A percentile compares a stretch with the other conserved stretches of the same genome.
Evolutionary conservation across 2,113 vertebrate genomes (phyloP).

Genomic region (Cairina moschata): DNA sequence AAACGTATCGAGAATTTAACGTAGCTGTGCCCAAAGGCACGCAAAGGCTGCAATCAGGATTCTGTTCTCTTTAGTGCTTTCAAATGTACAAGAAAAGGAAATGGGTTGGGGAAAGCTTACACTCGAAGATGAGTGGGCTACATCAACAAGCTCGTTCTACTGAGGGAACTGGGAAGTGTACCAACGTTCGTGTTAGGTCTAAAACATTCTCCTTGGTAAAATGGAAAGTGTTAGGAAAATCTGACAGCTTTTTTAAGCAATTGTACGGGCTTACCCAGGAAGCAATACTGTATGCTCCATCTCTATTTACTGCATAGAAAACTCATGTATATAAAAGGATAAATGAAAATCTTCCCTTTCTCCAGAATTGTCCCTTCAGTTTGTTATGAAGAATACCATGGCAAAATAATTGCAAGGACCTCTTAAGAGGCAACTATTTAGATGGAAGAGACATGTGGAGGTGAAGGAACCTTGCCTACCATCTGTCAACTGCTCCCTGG

Average conservation of each 20-base stretch:
- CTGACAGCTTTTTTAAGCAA: not conserved
- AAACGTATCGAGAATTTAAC: not conserved
- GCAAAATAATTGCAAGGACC: not conserved
- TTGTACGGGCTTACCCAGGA: not conserved
- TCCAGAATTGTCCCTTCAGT: not conserved
- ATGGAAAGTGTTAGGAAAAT: not conserved
- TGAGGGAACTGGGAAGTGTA: not conserved
- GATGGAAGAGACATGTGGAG: not conserved
- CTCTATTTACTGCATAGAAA: not conserved
- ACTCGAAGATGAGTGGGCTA: not conserved
- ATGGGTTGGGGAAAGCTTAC: not conserved
- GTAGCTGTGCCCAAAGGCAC: not conserved
- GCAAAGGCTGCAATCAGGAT: not conserved
- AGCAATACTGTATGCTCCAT: not conserved
- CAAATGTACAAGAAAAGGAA: not conserved
- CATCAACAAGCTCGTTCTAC: not conserved
- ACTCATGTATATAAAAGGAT: not conserved
- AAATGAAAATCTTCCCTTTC: not conserved
- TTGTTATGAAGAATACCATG: not conserved
- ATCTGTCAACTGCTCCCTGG: not conserved
- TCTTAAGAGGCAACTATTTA: not conserved
- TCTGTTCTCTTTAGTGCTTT: not conserved
- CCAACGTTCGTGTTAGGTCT: not conserved
- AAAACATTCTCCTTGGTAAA: conserved; percentile 23
- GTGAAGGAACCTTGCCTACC: not conserved